Evolutionary conservation across 2,797 vertebrate species (phyloP), one percentile per base, ranked within the genome.

Genomic region (Gouania willdenowi): DNA sequence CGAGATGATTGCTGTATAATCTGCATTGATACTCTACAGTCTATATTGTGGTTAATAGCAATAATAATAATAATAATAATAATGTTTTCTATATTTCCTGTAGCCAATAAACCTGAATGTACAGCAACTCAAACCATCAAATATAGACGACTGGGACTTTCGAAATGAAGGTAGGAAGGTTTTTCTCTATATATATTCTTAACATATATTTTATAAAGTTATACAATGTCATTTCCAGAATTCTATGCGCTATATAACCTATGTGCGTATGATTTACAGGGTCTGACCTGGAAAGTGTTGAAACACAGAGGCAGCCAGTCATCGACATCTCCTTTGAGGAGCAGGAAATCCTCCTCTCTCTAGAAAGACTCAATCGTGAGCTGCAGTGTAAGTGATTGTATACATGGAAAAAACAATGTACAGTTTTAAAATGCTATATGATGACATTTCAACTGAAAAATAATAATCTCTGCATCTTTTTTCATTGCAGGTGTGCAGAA

Each of bases 291-390:
- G 87, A 75, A 34, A 58, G 13, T 1, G 41, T 62, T 53, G 82
- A 84, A 38, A 34, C 64, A 39, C 81, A 29, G 62, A 81, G 44
- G 36, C 61, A 64, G 44, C 66, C 51, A 13, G 46, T 69, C 39
- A 88, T 55, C 26, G 40, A 52, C 6, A 61, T 94, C 7, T 92
- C 92, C 5, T 12, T 87, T 54, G 93, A 95, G 53, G 95, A 97
- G 49, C 79, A 90, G 57, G 91, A 79, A 60, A 81, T 95, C 33
- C 83, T 92, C 5, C 85, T 90, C 14, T 94, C 91, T 39, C 87
- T 98, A 39, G 77, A 89, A 31, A 69, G 62, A 44, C 85, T 88
- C 7, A 77, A 89, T 77, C 78, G 79, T n/a, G 78, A 68, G 25
- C 79, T 90, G 40, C 66, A 77, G 26, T 58, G 86, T 88, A 51